Base-by-base conservation (phyloP, 2,888 invertebrate genomes). In the Gymnoscelis rufifasciata region DNA sequence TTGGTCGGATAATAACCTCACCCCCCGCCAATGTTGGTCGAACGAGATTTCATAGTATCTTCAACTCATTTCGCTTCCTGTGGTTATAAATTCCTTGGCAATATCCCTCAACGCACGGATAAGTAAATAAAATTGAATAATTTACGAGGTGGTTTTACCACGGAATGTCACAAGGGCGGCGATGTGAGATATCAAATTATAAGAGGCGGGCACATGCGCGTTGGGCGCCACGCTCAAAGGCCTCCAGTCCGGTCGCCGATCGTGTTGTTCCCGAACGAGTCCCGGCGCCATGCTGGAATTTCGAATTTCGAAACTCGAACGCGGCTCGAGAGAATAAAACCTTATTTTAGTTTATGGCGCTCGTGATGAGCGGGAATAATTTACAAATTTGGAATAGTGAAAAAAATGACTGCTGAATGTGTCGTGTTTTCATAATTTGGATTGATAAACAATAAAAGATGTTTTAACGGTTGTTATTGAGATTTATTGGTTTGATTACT, bases 151-250 rank as follows among this genome's bases (percentile, higher is more conserved):
- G 74, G 75, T 76, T 82, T 79, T 78, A 74, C 80, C 78, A 78
- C 78, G 75, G 74, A 78, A 78, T 80, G 83, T 83, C 81, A 81
- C 77, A 76, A 74, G 76, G 74, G 78, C 76, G 78, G 78, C 78
- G 80, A 82, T 79, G 80, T 76, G 80, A 77, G 78, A 83, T 84
- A 84, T 83, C 81, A 83, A 80, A 82, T 83, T 83, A 82, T 83
- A 78, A 80, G 80, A 80, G 78, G 72, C 61, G 59, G 66, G 78
- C 78, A 74, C 84, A 83, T 75, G 86, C 86, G 84, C 80, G 66
- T 12, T 73, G 50, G 51, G 52, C 30, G 38, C 49, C 19, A 5
- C 39, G 56, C 52, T 64, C 59, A 60, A 66, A 69, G 65, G 66
- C 68, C 66, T 69, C 74, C 83, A 83, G 84, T 84, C 77, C 71